Base-by-base conservation (phyloP, 2,888 invertebrate genomes). In the Drosophila mayaguana region DNA sequence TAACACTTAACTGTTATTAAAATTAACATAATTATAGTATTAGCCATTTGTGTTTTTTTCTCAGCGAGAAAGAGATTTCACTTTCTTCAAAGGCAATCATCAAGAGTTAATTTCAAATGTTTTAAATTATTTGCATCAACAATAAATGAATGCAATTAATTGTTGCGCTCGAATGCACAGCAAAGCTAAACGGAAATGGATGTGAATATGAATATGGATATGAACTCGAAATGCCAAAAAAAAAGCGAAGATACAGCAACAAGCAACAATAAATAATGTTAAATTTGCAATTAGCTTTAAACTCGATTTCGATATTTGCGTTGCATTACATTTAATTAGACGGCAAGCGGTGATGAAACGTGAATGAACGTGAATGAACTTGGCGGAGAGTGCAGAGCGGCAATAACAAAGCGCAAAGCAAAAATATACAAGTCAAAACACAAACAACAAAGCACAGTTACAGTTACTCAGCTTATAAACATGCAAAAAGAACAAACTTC, bases 331-430 rank as follows among this genome's bases (percentile, higher is more conserved):
- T 68, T 65, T 72, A 88, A 83, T 87, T 88, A 80, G 59, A 45
- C 65, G 32, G 71, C 28, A 34, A 59, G 16, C 65, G 69, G 54
- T 66, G 78, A 78, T 64, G 72, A 80, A 78, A 84, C 66, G 70
- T 76, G 83, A 72, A 80, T 59, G 54, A 82, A 85, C 76, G 84
- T 84, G 85, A 89, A 88, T 84, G 83, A 84, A 84, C 83, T 89
- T 89, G 76, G 73, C 63, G 42, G 46, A 70, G 61, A 56, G 81
- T 53, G 56, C 67, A 61, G 48, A 57, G 56, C 57, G 56, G 71
- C 54, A 76, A 48, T 60, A 54, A 60, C 42, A 75, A 75, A 72
- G 38, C 53, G 53, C 22, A 38, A 7, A 50, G 22, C 36, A 38
- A 25, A 38, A 50, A 8, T 0, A 45, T 4, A 22, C 20, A 45